Evolutionary conservation across 2,888 invertebrate genomes (phyloP).

Genomic region (Priocnemis perturbator): DNA sequence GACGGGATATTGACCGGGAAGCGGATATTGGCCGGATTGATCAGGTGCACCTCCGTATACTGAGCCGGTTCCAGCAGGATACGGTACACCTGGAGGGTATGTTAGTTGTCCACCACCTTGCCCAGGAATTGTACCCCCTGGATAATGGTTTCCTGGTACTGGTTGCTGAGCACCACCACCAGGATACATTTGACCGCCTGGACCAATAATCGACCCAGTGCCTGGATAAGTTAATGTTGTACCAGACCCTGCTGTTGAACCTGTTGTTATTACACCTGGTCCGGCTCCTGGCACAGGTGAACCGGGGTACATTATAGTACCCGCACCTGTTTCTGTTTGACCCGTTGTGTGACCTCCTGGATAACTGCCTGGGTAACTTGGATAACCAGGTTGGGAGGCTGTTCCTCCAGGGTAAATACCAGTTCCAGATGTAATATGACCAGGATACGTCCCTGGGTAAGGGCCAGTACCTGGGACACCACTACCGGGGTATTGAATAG

Average conservation of each 20-base stretch:
- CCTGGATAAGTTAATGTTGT: slow-evolving; percentile 33
- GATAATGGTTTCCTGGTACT: background rate
- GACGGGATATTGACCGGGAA: background rate
- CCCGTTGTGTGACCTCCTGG: slow-evolving; percentile 19
- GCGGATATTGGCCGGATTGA: background rate
- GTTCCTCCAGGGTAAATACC: slow-evolving; percentile 32
- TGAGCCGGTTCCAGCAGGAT: slow-evolving; percentile 27
- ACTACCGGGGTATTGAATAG: slow-evolving; percentile 19
- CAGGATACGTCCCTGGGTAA: slow-evolving; percentile 26
- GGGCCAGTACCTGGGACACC: background rate
- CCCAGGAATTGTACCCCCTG: background rate
- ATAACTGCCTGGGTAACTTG: slow-evolving; percentile 7
- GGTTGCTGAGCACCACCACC: background rate
- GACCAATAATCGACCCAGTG: background rate
- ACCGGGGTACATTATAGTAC: slow-evolving; percentile 17
- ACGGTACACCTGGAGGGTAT: slow-evolving; percentile 12
- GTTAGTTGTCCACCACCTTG: slow-evolving; percentile 24
- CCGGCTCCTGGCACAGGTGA: slow-evolving; percentile 7
- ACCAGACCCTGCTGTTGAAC: slow-evolving; percentile 6
- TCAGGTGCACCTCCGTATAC: background rate
- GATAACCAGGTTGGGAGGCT: slow-evolving; percentile 13
- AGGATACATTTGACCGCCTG: background rate
- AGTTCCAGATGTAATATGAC: slow-evolving; percentile 28
- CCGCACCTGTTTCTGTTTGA: background rate
- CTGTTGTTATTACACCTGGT: slow-evolving; percentile 11